These are phyloP conservation scores for Phymatocera aterrima DNA, from an alignment of 2,888 invertebrate species.

Conservation along the genomic window DNA sequence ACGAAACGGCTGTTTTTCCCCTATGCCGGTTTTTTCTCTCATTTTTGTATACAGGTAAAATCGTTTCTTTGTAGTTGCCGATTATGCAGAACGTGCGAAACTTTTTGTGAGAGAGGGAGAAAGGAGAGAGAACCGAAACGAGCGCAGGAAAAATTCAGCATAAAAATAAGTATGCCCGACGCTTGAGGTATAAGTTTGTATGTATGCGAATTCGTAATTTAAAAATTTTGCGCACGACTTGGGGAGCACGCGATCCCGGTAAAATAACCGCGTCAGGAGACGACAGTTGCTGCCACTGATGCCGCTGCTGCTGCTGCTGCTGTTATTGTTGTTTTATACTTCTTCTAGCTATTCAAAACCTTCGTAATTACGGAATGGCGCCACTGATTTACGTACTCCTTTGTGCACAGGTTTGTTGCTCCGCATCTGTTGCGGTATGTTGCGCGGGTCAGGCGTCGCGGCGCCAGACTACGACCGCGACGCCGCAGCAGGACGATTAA, in stretches of 20 bases:
- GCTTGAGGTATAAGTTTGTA: no score
- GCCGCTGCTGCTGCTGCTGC: neutral
- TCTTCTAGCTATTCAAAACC: slow-evolving; percentile 26
- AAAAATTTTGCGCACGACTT: slow-evolving; percentile 31
- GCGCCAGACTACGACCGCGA: slow-evolving; percentile 61
- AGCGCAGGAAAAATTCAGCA: neutral
- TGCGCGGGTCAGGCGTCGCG: slow-evolving; percentile 66
- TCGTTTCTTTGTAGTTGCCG: slow-evolving; percentile 12
- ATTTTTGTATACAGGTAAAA: neutral
- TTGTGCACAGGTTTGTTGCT: slow-evolving; percentile 42
- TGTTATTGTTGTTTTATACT: slow-evolving; percentile 24
- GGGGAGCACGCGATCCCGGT: neutral
- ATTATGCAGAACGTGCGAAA: slow-evolving; percentile 16
- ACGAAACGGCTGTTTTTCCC: neutral
- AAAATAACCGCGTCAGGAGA: slow-evolving; percentile 39
- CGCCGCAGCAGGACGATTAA: slow-evolving; percentile 29
- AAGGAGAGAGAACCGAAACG: neutral
- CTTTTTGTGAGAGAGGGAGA: neutral
- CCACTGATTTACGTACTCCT: slow-evolving; percentile 40
- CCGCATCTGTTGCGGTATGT: slow-evolving; percentile 61
- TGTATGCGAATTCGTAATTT: neutral
- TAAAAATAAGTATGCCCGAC: neutral
- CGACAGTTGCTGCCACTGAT: neutral
- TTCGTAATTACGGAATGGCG: slow-evolving; percentile 40
- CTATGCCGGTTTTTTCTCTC: neutral